Evolutionary conservation across 2,797 vertebrate genomes (phyloP).

Genomic region (Decapterus maruadsi): DNA sequence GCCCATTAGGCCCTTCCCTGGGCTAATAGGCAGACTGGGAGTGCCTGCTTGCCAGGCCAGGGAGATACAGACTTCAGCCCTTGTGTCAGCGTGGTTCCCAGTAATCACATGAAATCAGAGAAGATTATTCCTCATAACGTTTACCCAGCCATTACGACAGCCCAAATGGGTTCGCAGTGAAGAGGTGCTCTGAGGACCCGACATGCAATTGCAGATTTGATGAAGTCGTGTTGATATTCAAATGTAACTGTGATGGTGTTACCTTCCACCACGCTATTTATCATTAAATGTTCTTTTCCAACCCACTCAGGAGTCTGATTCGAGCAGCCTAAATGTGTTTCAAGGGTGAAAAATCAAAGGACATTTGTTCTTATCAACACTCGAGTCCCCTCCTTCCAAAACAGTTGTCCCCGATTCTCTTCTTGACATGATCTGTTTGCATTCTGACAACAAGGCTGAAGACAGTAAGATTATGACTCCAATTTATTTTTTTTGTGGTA

Average conservation of each 20-base stretch:
- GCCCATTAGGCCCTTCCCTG: slow-evolving; percentile 85
- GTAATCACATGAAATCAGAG: slow-evolving; percentile 90
- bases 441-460: slow-evolving; percentile 66
- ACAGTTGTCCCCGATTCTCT: slow-evolving; percentile 70
- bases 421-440: slow-evolving; percentile 80
- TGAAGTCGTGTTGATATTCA: slow-evolving; percentile 86
- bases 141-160: slow-evolving; percentile 87
- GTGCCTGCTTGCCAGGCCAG: slow-evolving; percentile 78
- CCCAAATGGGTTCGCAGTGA: slow-evolving; percentile 84
- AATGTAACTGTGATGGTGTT: slow-evolving; percentile 68
- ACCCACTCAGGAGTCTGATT: slow-evolving; percentile 79
- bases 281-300: slow-evolving; percentile 77
- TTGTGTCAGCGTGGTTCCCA: slow-evolving; percentile 84
- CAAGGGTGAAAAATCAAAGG: slow-evolving; percentile 79
- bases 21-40: slow-evolving; percentile 85
- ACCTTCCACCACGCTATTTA: slow-evolving; percentile 77
- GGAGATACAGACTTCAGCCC: slow-evolving; percentile 79
- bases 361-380: slow-evolving; percentile 79
- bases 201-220: slow-evolving; percentile 84
- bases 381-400: slow-evolving; percentile 70
- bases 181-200: slow-evolving; percentile 82
- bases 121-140: slow-evolving; percentile 90
- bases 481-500: slow-evolving; percentile 58
- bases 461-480: slow-evolving; percentile 65
- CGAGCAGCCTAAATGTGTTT: slow-evolving; percentile 76